Evolutionary conservation across 2,888 invertebrate species (phyloP).

Genomic region (Agriopis leucophaearia): DNA sequence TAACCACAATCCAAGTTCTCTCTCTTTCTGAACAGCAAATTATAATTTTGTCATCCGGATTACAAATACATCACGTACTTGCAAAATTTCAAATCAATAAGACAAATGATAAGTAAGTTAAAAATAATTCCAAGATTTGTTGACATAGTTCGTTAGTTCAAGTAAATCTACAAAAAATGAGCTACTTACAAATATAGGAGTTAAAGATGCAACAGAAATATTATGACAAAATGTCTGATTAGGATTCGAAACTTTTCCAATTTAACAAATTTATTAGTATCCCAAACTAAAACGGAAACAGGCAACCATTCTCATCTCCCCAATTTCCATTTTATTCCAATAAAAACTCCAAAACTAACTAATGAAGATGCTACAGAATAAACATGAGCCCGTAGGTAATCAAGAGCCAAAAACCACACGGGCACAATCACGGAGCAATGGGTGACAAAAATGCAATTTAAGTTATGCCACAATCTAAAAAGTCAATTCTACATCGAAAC

Average conservation of each 20-base stretch:
- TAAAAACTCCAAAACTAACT: slow-evolving; percentile 57
- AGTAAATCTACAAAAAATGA: too few relatives aligned
- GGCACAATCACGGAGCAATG: slow-evolving; percentile 64
- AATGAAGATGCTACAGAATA: slow-evolving; percentile 80
- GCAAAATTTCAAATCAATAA: too few relatives aligned
- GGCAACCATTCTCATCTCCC: slow-evolving; percentile 57
- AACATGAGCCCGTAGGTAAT: slow-evolving; percentile 69
- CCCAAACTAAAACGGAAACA: slow-evolving; percentile 53
- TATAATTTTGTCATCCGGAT: too few relatives aligned
- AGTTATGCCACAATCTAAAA: slow-evolving; percentile 75
- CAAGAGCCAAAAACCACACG: slow-evolving; percentile 64
- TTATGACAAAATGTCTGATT: background rate
- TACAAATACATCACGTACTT: too few relatives aligned
- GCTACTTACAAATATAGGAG: too few relatives aligned
- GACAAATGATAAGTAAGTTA: too few relatives aligned
- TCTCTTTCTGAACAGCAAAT: too few relatives aligned
- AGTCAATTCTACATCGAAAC: slow-evolving; percentile 69
- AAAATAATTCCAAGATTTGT: too few relatives aligned
- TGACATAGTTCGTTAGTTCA: background rate
- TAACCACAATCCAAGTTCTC: too few relatives aligned
- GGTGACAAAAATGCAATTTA: slow-evolving; percentile 86
- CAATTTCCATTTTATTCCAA: slow-evolving; percentile 46
- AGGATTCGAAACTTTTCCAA: background rate
- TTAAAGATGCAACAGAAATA: background rate
- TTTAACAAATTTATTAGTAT: slow-evolving; percentile 46